phyloP scores from a whole-genome alignment of 2,797 vertebrate genomes.

The Clarias fuscus region DNA sequence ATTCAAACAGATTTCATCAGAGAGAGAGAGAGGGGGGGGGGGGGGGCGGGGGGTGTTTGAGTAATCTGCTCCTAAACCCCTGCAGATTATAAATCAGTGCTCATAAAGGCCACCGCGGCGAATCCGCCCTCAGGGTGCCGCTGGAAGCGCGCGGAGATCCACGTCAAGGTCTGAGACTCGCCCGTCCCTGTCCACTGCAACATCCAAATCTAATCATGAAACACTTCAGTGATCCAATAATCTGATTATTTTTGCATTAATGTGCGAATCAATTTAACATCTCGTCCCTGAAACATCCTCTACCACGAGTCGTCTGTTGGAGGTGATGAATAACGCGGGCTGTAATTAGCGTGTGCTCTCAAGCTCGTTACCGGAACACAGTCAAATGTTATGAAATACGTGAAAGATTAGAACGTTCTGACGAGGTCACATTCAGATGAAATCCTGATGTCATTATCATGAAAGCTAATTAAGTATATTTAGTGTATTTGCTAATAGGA shows the following conservation, averaged over 20 bases:
- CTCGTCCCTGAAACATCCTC: background rate
- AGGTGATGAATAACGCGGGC: background rate
- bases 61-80: no score
- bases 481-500: background rate
- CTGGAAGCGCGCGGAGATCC: background rate
- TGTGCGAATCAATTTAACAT: background rate
- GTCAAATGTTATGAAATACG: background rate
- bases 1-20: no score
- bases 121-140: no score
- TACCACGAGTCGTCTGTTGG: background rate
- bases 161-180: background rate
- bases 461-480: background rate
- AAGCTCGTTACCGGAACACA: background rate
- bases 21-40: no score
- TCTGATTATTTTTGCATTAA: background rate
- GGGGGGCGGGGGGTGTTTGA: no score
- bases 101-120: background rate
- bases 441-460: background rate
- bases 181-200: background rate
- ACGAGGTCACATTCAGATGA: background rate
- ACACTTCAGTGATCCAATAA: background rate
- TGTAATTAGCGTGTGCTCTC: background rate
- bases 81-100: no score
- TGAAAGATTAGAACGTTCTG: background rate
- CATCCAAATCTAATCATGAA: background rate